Evolutionary conservation across 2,113 vertebrate species (phyloP).

Genomic region (Melanocharis versteri): DNA sequence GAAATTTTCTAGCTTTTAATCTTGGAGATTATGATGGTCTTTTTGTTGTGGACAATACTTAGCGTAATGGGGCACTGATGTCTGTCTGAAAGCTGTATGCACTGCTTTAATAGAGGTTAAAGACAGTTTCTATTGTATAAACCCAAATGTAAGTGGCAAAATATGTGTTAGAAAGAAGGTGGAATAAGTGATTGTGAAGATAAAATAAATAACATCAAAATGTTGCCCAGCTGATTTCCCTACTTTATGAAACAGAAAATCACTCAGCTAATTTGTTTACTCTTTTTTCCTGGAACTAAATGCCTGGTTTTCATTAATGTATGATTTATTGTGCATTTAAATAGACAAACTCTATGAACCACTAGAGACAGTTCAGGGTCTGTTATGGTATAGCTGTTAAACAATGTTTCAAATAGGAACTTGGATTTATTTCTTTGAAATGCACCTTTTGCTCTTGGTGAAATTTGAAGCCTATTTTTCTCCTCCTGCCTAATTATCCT

Average conservation of each 20-base stretch:
- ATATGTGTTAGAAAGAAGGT: background rate
- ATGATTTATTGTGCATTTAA: constrained; percentile 10
- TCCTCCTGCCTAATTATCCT: background rate
- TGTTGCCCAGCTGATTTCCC: background rate
- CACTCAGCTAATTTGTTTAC: background rate
- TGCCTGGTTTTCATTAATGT: background rate
- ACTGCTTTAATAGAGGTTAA: background rate
- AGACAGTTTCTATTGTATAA: background rate
- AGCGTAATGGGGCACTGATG: background rate
- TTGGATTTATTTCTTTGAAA: background rate
- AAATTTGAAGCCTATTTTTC: background rate
- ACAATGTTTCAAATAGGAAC: background rate
- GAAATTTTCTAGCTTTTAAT: background rate
- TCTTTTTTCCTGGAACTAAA: background rate
- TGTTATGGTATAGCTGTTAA: background rate
- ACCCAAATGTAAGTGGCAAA: background rate
- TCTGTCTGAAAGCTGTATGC: background rate
- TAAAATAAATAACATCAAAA: background rate
- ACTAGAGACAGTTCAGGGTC: background rate
- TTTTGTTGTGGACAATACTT: background rate
- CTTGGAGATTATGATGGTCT: background rate
- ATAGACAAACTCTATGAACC: background rate
- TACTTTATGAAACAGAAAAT: background rate
- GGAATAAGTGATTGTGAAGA: background rate
- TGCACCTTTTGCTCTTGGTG: background rate